phyloP scores from a whole-genome alignment of 2,113 vertebrate genomes.

The Phasianus colchicus region DNA sequence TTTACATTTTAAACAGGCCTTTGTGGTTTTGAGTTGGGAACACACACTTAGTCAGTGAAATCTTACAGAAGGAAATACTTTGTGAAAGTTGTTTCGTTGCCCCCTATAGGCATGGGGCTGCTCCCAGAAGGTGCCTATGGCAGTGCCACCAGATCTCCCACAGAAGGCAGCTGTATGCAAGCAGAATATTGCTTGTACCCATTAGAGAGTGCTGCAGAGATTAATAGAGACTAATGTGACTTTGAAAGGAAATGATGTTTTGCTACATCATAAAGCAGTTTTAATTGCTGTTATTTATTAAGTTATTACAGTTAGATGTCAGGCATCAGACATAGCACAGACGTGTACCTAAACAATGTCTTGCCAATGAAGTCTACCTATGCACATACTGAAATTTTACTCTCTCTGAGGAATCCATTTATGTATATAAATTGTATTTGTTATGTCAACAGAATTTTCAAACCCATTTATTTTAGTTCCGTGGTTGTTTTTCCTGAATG shows the following conservation, averaged over 20 bases:
- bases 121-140: not conserved
- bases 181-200: not conserved
- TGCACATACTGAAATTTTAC: not conserved
- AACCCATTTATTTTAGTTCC: slow-evolving; percentile 5
- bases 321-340: not conserved
- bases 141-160: not conserved
- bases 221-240: not conserved
- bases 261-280: slow-evolving; percentile 23
- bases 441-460: not conserved
- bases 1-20: slow-evolving; percentile 15
- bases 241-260: slow-evolving; percentile 22
- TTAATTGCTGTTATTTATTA: slow-evolving; percentile 34
- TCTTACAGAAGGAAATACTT: not conserved
- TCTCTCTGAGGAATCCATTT: slow-evolving; percentile 24
- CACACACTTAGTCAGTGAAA: slow-evolving; percentile 9
- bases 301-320: slow-evolving; percentile 16
- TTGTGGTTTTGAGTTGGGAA: slow-evolving; percentile 43
- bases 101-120: not conserved
- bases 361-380: not conserved
- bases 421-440: slow-evolving; percentile 7
- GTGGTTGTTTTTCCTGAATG: not conserved
- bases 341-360: slow-evolving; percentile 1
- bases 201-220: not conserved
- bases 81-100: not conserved
- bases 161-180: not conserved